Base-by-base conservation (phyloP, 2,888 invertebrate species). In the Azorinus chamasolen region DNA sequence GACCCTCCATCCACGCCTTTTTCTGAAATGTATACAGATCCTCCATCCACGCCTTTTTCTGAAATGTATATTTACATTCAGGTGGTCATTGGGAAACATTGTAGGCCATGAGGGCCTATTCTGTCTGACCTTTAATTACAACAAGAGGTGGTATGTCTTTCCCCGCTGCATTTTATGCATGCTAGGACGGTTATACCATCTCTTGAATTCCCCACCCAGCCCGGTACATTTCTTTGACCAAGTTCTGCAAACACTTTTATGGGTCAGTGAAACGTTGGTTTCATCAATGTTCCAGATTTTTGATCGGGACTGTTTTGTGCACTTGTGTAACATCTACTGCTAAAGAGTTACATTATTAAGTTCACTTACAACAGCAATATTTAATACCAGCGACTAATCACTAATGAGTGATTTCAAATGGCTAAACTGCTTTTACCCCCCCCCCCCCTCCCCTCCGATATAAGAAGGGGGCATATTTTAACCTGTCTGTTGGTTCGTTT, bases 81-180 rank as follows among this genome's bases (percentile, higher is more conserved):
- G 41, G 27, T 1, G 43, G 61, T 0, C 62, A 50, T 48, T 51
- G 46, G 18, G 27, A 16, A 10, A 57, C 62, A 1, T 62, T 62
- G 25, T 50, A 66, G 0, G 66, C 58, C 8, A 46, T 55, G 10
- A 61, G 37, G 16, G 55, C 25, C 20, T 66, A 61, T 20, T 63
- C 22, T 1, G 83, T 83, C 22, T 76, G 68, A 6, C 78, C 82
- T 46, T 79, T 83, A 0, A 78, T 71, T 22, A 81, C 70, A 0
- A 71, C 64, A 16, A 79, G 25, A 4, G 77, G 83, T 8, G 81
- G 81, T 4, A 83, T 72, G 12, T 68, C 65, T 0, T 32, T 12
- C 1, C 83, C 80, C 14, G 71, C 81, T n/a, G 78, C 83, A 62
- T 78, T 83, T n/a, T 0, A 82, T 62, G 50, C 79, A 82, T 12